phyloP scores from a whole-genome alignment of 2,888 invertebrate genomes.

The Leptinotarsa tumamoca region DNA sequence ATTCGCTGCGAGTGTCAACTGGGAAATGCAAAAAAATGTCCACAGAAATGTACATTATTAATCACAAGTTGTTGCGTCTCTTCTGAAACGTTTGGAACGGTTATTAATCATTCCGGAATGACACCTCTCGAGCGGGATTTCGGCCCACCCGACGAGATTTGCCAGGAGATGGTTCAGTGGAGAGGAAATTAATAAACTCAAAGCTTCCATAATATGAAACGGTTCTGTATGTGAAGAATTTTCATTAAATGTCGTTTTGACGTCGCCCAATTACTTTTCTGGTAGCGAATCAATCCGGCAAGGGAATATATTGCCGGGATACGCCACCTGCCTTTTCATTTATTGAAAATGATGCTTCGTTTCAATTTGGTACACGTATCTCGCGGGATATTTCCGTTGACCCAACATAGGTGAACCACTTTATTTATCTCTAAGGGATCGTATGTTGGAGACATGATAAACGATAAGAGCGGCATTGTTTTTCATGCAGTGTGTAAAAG shows the following conservation, averaged over 20 bases:
- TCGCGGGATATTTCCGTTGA: no score
- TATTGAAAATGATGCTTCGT: neutral
- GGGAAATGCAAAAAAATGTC: conserved; percentile 9
- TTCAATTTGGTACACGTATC: no score
- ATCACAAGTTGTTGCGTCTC: conserved; percentile 12
- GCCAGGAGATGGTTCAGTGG: conserved; percentile 4
- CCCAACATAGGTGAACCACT: no score
- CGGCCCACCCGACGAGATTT: conserved; percentile 11
- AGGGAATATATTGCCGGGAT: neutral
- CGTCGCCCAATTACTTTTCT: conserved; percentile 14
- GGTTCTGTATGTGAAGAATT: conserved; percentile 20
- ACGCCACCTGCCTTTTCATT: conserved; percentile 1
- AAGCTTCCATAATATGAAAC: conserved; percentile 7
- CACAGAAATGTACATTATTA: neutral
- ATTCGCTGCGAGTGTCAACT: conserved; percentile 3
- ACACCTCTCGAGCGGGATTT: conserved; percentile 7
- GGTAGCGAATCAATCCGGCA: neutral
- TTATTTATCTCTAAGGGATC: no score
- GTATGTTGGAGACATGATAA: no score
- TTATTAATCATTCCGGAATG: conserved; percentile 16
- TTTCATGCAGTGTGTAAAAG: no score
- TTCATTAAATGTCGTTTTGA: conserved; percentile 16
- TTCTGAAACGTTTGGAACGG: conserved; percentile 6
- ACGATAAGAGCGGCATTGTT: no score
- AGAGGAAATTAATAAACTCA: conserved; percentile 17